Conservation (phyloP, 2,113 vertebrate genomes). For the Cephalophus harveyi region DNA sequence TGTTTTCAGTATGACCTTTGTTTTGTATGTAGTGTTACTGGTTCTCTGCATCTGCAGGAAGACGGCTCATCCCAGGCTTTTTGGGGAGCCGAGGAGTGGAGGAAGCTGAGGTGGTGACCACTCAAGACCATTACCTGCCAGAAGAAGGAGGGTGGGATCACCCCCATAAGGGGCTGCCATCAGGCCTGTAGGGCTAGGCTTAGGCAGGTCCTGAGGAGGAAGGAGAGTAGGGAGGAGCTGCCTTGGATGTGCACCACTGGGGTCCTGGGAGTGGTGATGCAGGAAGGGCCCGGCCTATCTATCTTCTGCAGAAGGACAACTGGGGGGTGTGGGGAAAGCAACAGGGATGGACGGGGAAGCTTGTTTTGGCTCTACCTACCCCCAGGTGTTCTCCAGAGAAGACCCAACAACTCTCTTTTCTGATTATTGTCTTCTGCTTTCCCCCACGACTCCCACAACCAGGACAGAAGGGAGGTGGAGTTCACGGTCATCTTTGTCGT, state of each 20-base stretch:
- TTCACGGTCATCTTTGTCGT: neutral
- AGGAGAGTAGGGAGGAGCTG: neutral
- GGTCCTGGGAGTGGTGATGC: accelerated
- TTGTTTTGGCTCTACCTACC: neutral
- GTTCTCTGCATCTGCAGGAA: neutral
- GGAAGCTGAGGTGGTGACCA: neutral
- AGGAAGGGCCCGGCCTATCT: neutral
- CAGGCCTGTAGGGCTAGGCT: neutral
- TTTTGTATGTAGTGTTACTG: neutral
- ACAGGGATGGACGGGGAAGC: neutral
- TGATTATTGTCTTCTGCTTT: neutral
- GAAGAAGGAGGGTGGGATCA: neutral
- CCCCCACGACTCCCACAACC: neutral
- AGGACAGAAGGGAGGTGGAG: neutral
- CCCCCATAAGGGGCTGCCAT: too few species aligned
- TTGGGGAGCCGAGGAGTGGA: neutral
- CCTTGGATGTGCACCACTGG: too few species aligned
- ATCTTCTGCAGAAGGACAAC: neutral
- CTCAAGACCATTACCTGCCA: neutral
- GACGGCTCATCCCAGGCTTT: neutral
- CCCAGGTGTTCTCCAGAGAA: neutral
- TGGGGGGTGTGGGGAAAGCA: neutral
- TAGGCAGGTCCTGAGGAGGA: neutral
- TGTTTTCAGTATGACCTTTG: neutral
- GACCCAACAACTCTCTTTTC: neutral